phyloP scores from a whole-genome alignment of 2,797 vertebrate species.

The Pipistrellus nathusii region DNA sequence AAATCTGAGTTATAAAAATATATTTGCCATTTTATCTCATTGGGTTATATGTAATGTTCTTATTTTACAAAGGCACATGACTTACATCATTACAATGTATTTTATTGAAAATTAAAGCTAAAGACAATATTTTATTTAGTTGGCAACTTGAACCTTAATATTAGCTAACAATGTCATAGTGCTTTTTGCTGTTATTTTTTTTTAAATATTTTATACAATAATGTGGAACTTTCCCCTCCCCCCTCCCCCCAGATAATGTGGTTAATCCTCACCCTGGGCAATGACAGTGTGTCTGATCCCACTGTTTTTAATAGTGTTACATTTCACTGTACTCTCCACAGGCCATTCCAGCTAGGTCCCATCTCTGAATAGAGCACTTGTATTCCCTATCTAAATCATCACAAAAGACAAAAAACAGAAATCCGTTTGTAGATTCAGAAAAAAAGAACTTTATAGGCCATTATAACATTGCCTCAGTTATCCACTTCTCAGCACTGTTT shows the following conservation, averaged over 20 bases:
- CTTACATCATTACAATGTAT: neutral
- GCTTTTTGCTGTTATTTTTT: neutral
- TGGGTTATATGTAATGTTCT: neutral
- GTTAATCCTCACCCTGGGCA: neutral
- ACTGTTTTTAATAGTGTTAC: neutral
- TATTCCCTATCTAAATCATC: neutral
- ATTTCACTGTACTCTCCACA: neutral
- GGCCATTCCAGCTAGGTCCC: neutral
- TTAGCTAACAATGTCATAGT: neutral
- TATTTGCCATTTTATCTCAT: neutral
- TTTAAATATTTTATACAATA: neutral
- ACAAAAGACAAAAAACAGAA: constrained; percentile 36
- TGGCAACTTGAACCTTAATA: neutral
- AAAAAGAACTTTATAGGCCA: neutral
- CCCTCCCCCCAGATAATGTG: neutral
- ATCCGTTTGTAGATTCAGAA: neutral
- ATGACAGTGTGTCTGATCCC: neutral
- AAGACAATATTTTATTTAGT: neutral
- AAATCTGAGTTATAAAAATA: neutral
- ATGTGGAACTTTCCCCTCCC: neutral
- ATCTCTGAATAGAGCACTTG: neutral
- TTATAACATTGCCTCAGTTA: neutral
- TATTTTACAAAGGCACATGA: neutral
- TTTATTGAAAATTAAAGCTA: neutral
- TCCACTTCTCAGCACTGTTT: neutral